These are phyloP conservation scores for Asbolus verrucosus DNA, from an alignment of 1,140 invertebrate species.

Conservation along the genomic window DNA sequence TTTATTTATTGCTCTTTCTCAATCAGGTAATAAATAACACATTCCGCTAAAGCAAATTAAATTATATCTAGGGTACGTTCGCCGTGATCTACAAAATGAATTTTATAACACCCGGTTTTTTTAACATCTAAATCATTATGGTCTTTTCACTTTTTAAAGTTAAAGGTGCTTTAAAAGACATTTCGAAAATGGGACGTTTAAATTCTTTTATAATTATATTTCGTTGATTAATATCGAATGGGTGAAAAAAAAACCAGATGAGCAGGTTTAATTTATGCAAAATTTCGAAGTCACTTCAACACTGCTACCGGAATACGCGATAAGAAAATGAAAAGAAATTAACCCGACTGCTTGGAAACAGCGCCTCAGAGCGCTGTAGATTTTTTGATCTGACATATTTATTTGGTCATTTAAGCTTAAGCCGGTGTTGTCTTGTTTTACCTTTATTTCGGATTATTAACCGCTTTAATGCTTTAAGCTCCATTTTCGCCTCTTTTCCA, in stretches of 20 bases:
- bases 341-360: slow-evolving; percentile 12
- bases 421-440: neutral
- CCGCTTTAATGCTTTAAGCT: neutral
- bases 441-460: neutral
- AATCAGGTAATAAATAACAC: too few species aligned
- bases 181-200: slow-evolving; percentile 34
- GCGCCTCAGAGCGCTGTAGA: neutral
- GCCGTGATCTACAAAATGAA: too few species aligned
- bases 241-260: slow-evolving; percentile 34
- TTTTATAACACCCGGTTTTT: too few species aligned
- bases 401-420: too few species aligned
- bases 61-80: too few species aligned
- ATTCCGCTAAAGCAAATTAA: too few species aligned
- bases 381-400: slow-evolving; percentile 6
- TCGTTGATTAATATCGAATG: slow-evolving; percentile 33
- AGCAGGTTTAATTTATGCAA: slow-evolving; percentile 46
- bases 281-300: slow-evolving; percentile 44
- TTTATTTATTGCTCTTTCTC: too few species aligned
- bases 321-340: slow-evolving; percentile 27
- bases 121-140: too few species aligned
- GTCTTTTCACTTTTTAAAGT: slow-evolving; percentile 14
- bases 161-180: slow-evolving; percentile 37
- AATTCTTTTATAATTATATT: slow-evolving; percentile 36
- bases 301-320: slow-evolving; percentile 40
- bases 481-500: slow-evolving; percentile 6